phyloP scores from a whole-genome alignment of 2,888 invertebrate genomes.

The Heliconius aoede region DNA sequence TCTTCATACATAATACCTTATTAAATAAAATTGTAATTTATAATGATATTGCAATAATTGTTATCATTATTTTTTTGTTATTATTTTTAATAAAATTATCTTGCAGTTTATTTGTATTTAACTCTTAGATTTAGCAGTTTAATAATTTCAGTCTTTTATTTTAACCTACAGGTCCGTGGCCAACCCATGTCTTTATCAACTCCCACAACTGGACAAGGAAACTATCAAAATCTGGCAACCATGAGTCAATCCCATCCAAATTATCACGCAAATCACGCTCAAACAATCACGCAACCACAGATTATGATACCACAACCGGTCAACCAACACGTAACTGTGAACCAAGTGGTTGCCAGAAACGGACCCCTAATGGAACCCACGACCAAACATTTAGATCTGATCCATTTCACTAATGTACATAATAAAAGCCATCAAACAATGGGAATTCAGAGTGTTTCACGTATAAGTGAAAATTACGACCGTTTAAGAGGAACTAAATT shows the following conservation, averaged over 20 bases:
- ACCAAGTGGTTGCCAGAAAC: slow-evolving; percentile 60
- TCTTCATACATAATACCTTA: too few relatives aligned
- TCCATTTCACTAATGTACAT: slow-evolving; percentile 67
- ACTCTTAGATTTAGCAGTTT: background rate
- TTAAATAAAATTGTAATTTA: too few relatives aligned
- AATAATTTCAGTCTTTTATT: slow-evolving; percentile 40
- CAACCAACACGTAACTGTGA: slow-evolving; percentile 54
- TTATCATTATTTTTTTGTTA: too few relatives aligned
- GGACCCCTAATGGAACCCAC: slow-evolving; percentile 56
- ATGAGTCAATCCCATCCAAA: slow-evolving; percentile 77
- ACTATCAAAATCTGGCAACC: slow-evolving; percentile 69
- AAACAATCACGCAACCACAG: slow-evolving; percentile 36
- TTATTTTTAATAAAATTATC: too few relatives aligned
- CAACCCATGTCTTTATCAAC: slow-evolving; percentile 77
- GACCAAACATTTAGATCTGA: slow-evolving; percentile 59
- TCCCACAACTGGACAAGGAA: slow-evolving; percentile 59
- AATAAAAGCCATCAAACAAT: slow-evolving; percentile 59
- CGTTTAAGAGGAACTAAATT: slow-evolving; percentile 63
- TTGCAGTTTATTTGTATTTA: background rate
- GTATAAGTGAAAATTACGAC: slow-evolving; percentile 67
- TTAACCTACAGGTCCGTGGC: slow-evolving; percentile 70
- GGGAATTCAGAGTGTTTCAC: slow-evolving; percentile 65
- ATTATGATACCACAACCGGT: slow-evolving; percentile 54
- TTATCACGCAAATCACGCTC: slow-evolving; percentile 48
- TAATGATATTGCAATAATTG: too few relatives aligned